phyloP scores from a whole-genome alignment of 1,140 invertebrate species.

The Lerema accius region DNA sequence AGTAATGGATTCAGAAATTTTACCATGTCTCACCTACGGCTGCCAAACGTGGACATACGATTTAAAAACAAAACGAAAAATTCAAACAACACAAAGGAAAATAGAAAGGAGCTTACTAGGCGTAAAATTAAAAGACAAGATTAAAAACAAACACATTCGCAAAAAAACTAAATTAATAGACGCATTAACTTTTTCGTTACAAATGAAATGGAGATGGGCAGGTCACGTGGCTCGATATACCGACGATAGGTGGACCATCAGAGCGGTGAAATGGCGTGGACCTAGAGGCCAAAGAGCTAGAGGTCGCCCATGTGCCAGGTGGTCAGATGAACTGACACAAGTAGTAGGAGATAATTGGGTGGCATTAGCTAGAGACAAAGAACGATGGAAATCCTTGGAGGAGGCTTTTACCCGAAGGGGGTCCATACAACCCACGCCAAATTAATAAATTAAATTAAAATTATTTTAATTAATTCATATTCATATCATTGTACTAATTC shows the following conservation, averaged over 20 bases:
- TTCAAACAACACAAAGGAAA: conserved; percentile 39
- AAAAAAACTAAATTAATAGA: conserved; percentile 24
- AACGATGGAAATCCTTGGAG: no score
- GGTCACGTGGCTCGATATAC: conserved; percentile 2
- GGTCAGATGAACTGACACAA: neutral
- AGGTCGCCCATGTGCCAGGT: neutral
- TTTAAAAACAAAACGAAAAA: conserved; percentile 35
- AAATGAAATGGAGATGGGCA: conserved; percentile 21
- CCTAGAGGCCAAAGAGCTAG: neutral
- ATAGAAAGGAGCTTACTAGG: conserved; percentile 41
- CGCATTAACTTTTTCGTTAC: neutral
- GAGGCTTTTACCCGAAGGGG: no score
- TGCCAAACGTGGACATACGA: conserved; percentile 36
- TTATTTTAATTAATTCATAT: no score
- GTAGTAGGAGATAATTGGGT: no score
- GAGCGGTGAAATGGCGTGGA: neutral
- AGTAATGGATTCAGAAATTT: neutral
- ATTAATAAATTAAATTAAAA: no score
- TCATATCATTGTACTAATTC: no score
- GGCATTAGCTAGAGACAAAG: no score
- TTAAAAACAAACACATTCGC: conserved; percentile 31
- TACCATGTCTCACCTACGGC: conserved; percentile 16
- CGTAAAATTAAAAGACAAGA: conserved; percentile 39
- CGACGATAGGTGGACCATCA: conserved; percentile 13
- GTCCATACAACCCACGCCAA: no score